Evolutionary conservation across 1,140 invertebrate genomes (phyloP).

Genomic region (Conopomorpha cramerella): DNA sequence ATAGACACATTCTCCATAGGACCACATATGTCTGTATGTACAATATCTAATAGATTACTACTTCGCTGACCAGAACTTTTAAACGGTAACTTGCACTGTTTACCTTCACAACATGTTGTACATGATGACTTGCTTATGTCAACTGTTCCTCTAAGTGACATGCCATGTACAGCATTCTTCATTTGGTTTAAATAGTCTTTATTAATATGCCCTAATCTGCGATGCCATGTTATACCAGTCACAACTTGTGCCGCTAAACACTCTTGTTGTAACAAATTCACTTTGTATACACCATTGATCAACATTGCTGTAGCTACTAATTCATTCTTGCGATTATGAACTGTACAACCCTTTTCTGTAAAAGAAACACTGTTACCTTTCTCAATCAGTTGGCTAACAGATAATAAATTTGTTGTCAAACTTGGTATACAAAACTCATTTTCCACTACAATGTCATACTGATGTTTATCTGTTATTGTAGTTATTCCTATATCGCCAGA

Average conservation of each 20-base stretch:
- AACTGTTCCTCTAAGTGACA: conserved; percentile 1
- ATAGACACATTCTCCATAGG: conserved; percentile 4
- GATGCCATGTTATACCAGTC: neutral
- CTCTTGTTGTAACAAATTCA: conserved; percentile 3
- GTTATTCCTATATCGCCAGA: conserved; percentile 8
- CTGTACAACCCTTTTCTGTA: conserved; percentile 4
- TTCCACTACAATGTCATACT: conserved; percentile 9
- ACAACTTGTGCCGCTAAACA: neutral
- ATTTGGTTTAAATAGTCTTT: conserved; percentile 1
- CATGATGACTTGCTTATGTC: conserved; percentile 1
- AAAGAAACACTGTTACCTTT: conserved; percentile 10
- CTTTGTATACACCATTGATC: conserved; percentile 10
- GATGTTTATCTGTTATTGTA: conserved; percentile 5
- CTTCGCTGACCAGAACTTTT: conserved; percentile 2
- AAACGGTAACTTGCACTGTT: conserved; percentile 2
- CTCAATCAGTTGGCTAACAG: conserved; percentile 4
- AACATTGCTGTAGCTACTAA: conserved; percentile 9
- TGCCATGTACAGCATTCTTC: neutral
- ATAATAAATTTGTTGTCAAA: conserved; percentile 6
- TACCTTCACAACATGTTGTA: conserved; percentile 3
- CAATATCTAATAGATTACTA: conserved; percentile 12
- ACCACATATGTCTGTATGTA: conserved; percentile 27
- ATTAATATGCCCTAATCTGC: conserved; percentile 1
- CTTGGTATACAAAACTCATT: conserved; percentile 8
- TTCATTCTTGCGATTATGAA: conserved; percentile 9